phyloP scores from a whole-genome alignment of 1,140 invertebrate species.

The Drosophila lini region DNA sequence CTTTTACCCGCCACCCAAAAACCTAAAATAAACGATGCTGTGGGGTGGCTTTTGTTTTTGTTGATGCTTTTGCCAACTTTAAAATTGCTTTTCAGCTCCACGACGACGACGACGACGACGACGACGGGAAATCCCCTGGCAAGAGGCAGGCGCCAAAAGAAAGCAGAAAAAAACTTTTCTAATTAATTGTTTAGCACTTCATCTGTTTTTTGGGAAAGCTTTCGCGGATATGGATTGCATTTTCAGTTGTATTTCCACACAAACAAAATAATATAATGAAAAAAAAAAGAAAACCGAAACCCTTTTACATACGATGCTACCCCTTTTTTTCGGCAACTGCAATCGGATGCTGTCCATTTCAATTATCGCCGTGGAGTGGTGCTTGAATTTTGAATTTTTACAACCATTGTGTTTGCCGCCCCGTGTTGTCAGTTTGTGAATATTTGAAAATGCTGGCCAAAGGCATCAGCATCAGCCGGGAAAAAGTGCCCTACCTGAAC shows the following conservation, averaged over 20 bases:
- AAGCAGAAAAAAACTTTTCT: constrained; percentile 55
- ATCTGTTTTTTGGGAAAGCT: constrained; percentile 34
- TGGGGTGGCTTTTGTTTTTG: constrained; percentile 33
- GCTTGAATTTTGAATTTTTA: constrained; percentile 79
- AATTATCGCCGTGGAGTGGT: constrained; percentile 76
- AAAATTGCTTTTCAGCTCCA: constrained; percentile 60
- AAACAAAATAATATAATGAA: constrained; percentile 2
- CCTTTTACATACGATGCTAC: constrained; percentile 6
- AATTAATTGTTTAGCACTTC: constrained; percentile 77
- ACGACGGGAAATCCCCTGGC: neutral
- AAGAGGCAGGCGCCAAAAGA: constrained; percentile 14
- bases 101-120: neutral
- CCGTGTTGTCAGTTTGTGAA: constrained; percentile 69
- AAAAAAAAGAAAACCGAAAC: neutral
- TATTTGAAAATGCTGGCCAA: constrained; percentile 60
- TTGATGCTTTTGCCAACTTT: constrained; percentile 57
- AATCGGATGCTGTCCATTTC: constrained; percentile 80
- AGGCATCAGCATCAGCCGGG: constrained; percentile 17
- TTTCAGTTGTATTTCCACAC: constrained; percentile 4
- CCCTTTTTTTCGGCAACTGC: constrained; percentile 52
- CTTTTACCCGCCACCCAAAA: constrained; percentile 29
- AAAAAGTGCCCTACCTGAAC: constrained; percentile 7
- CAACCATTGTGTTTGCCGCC: constrained; percentile 51
- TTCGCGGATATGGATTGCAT: constrained; percentile 4
- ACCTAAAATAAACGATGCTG: constrained; percentile 17